Evolutionary conservation across 2,888 invertebrate species (phyloP), one percentile per base, ranked within the genome.

Genomic region (Spatulosminthurus flaviceps): DNA sequence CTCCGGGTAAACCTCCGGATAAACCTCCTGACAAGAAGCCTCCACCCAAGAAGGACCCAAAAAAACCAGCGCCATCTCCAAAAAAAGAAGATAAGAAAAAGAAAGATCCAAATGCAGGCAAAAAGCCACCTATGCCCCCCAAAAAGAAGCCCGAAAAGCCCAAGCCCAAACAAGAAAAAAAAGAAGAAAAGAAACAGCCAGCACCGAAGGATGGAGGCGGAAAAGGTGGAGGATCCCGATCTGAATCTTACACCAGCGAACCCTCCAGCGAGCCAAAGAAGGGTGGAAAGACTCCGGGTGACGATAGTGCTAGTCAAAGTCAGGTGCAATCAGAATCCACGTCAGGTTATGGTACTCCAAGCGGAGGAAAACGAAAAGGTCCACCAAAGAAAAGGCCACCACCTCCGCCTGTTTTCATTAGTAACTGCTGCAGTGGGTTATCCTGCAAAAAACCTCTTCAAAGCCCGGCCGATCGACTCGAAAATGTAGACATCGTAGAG

Each of bases 401-500:
- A 28, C 22, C 71, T 66, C 78, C 78, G 0, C 78, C 78, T 5
- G 78, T 79, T 26, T 79, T 73, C 22, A 79, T 79, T 79, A 29
- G 64, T 29, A 60, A 67, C 42, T 13, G 28, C 0, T 75, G 79
- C 21, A 60, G 66, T 16, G 72, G 80, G 5, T 28, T 74, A n/a
- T 24, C 73, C 19, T 60, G 0, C 16, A 61, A 42, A 16, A 78
- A 51, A 75, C 69, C 67, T 51, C 70, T 9, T 9, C 24, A 66
- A 5, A 81, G 71, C 64, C 81, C 82, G 0, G 80, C 81, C 9
- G 83, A 84, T 64, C 72, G 81, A 2, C 51, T 84, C 13, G 82
- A 84, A 71, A 83, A 83, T 79, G 84, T 84, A 9, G 84, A 84
- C 74, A 83, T 84, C 2, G 82, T 84, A 7, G 84, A 84, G 77